These are phyloP conservation scores for Geodia barretti DNA, from an alignment of 37 sponge, comb jelly and placozoan species.

Conservation along the genomic window DNA sequence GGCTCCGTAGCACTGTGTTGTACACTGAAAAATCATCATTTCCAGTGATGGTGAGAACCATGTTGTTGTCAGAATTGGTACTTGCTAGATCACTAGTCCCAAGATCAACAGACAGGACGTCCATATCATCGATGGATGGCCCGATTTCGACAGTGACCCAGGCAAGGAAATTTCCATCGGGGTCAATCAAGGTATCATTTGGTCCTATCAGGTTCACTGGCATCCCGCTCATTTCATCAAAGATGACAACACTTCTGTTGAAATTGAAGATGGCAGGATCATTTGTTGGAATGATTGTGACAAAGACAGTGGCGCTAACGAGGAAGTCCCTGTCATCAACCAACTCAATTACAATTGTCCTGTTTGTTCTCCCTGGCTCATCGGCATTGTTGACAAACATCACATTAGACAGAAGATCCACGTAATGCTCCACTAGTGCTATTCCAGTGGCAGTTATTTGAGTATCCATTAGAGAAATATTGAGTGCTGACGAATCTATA, in stretches of 20 bases:
- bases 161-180: neutral
- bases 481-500: no score
- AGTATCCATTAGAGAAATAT: no score
- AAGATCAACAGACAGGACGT: conserved; percentile 3
- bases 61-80: neutral
- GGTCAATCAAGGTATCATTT: conserved; percentile 25
- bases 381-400: conserved; percentile 41
- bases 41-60: conserved; percentile 31
- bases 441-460: conserved; percentile 4
- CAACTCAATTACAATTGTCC: conserved; percentile 13
- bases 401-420: conserved; percentile 10
- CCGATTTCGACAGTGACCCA: conserved; percentile 14
- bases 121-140: neutral
- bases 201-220: conserved; percentile 24
- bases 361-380: conserved; percentile 21
- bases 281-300: conserved; percentile 24
- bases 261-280: conserved; percentile 30
- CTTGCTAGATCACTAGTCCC: neutral
- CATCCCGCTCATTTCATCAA: conserved; percentile 3
- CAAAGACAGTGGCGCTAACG: conserved; percentile 8
- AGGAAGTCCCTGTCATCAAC: conserved; percentile 15
- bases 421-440: conserved; percentile 16
- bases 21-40: conserved; percentile 8
- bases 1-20: conserved; percentile 22
- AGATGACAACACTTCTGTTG: conserved; percentile 5